These are phyloP conservation scores for Syngnathoides biaculeatus DNA, from an alignment of 2,113 vertebrate genomes.

Conservation along the genomic window DNA sequence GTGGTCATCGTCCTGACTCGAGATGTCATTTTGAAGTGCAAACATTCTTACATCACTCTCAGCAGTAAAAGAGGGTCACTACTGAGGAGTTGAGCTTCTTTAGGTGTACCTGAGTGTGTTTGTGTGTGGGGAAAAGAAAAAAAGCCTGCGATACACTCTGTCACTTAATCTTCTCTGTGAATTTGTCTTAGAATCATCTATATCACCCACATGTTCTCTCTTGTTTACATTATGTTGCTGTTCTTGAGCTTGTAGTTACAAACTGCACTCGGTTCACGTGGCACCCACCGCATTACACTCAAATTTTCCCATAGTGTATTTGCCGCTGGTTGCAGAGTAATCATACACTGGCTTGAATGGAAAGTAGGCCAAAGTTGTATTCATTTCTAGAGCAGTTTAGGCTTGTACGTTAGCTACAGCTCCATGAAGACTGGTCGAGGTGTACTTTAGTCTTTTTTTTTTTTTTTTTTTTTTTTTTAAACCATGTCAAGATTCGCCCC, in stretches of 20 bases:
- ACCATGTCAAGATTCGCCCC: too few species aligned
- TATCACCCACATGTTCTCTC: too few species aligned
- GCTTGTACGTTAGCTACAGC: too few species aligned
- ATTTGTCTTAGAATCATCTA: not conserved
- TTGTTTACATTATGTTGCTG: too few species aligned
- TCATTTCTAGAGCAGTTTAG: not conserved
- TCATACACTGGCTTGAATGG: not conserved
- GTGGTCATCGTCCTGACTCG: conserved; percentile 28
- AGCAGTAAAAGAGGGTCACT: conserved; percentile 7
- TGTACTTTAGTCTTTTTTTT: not conserved
- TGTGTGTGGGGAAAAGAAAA: not conserved
- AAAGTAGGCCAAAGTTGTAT: not conserved
- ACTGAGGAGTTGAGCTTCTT: conserved; percentile 5
- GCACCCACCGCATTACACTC: too few species aligned
- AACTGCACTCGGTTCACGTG: too few species aligned
- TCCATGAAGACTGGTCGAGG: too few species aligned
- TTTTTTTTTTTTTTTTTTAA: not conserved
- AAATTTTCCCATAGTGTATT: too few species aligned
- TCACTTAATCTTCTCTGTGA: not conserved
- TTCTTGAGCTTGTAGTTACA: too few species aligned
- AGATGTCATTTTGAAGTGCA: conserved; percentile 38
- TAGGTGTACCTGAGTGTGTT: conserved; percentile 6
- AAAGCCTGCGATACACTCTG: not conserved
- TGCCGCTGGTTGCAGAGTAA: not conserved
- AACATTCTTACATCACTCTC: conserved; percentile 15